Percentiles rank a stretch among this genome's conserved stretches.
These are phyloP conservation scores for Balaenoptera acutorostrata DNA, from an alignment of 2,113 vertebrate genomes.

Conservation along the genomic window DNA sequence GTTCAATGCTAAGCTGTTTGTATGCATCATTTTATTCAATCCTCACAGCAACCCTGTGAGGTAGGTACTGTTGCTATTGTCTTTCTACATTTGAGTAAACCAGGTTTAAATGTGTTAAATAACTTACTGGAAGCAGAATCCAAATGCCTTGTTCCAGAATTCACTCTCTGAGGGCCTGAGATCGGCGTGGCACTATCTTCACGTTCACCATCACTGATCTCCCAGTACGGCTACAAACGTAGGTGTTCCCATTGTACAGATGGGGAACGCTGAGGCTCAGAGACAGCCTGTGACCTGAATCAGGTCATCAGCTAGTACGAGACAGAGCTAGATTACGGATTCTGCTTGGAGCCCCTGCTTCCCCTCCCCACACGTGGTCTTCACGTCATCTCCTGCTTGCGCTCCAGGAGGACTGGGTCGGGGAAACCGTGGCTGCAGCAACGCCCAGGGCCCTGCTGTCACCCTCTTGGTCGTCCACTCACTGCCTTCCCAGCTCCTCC, in stretches of 20 bases:
- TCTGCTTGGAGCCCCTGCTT: background rate
- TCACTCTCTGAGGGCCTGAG: background rate
- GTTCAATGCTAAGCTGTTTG: background rate
- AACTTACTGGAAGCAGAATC: background rate
- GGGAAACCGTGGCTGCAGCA: background rate
- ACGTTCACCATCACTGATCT: background rate
- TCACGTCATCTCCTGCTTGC: background rate
- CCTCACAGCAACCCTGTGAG: background rate
- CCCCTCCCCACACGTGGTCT: accelerated
- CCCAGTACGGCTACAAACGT: background rate
- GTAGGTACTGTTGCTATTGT: too few species aligned
- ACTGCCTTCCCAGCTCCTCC: background rate
- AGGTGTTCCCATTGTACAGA: background rate
- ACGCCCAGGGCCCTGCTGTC: background rate
- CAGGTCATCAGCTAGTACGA: background rate
- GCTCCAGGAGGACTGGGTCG: background rate
- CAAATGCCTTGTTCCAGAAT: background rate
- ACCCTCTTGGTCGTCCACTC: background rate
- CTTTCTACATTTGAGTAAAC: background rate
- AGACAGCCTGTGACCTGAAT: background rate
- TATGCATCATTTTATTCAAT: background rate
- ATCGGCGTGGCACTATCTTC: too few species aligned
- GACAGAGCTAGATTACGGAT: background rate
- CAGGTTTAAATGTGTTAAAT: background rate
- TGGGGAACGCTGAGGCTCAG: background rate